Evolutionary conservation across 2,113 vertebrate genomes (phyloP).

Genomic region (Channa maculata): DNA sequence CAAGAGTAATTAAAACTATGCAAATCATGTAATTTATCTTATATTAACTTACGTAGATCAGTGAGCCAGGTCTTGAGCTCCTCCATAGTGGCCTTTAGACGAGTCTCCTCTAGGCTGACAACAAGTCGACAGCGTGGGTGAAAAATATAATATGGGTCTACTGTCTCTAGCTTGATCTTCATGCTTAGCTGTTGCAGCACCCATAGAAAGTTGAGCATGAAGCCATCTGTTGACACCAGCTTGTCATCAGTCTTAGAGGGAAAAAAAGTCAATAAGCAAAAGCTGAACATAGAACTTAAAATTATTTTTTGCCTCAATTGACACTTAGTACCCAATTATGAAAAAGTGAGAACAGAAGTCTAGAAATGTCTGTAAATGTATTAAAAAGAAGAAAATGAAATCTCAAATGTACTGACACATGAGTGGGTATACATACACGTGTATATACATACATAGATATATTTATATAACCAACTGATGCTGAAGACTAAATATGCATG

Average conservation of each 20-base stretch:
- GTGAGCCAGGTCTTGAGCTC: constrained; percentile 91
- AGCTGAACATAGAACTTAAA: too few species aligned
- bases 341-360: too few species aligned
- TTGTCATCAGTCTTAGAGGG: constrained; percentile 92
- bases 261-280: background rate
- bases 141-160: constrained; percentile 97
- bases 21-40: background rate
- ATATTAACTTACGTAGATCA: constrained; percentile 89
- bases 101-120: constrained; percentile 91
- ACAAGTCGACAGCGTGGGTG: constrained; percentile 93
- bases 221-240: constrained; percentile 96
- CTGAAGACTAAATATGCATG: too few species aligned
- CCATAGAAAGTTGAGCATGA: constrained; percentile 99
- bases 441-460: too few species aligned
- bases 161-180: constrained; percentile 97
- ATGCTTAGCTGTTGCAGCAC: constrained; percentile 97
- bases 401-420: too few species aligned
- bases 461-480: too few species aligned
- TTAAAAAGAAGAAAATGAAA: too few species aligned
- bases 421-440: too few species aligned
- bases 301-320: too few species aligned
- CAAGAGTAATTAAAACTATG: background rate
- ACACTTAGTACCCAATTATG: too few species aligned
- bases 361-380: too few species aligned
- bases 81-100: constrained; percentile 96